Evolutionary conservation across 1,140 invertebrate genomes (phyloP).

Genomic region (Sinella curviseta): DNA sequence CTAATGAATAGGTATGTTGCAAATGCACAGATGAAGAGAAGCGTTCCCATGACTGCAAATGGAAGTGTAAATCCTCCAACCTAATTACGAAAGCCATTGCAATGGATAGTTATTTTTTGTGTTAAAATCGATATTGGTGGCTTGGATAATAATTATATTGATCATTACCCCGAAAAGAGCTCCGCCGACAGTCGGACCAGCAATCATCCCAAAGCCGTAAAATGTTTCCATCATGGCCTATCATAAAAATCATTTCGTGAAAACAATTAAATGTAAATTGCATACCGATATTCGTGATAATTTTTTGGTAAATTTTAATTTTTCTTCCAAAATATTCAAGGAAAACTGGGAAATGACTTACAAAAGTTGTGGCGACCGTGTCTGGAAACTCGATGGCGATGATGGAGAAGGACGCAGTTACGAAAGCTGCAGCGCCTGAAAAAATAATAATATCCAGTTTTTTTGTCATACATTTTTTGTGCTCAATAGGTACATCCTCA

Average conservation of each 20-base stretch:
- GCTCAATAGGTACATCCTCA: slow-evolving; percentile 80
- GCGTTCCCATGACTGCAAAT: slow-evolving; percentile 77
- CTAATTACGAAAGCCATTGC: slow-evolving; percentile 53
- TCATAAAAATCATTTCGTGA: too few species aligned
- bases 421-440: slow-evolving; percentile 81
- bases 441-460: too few species aligned
- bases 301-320: background rate
- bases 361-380: slow-evolving; percentile 86
- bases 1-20: slow-evolving; percentile 74
- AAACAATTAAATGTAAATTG: background rate
- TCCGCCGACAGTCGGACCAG: slow-evolving; percentile 6
- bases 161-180: background rate
- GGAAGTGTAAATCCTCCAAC: slow-evolving; percentile 81
- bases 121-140: too few species aligned
- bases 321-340: too few species aligned
- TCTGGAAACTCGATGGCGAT: slow-evolving; percentile 89
- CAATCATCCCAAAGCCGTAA: slow-evolving; percentile 28
- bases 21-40: slow-evolving; percentile 72
- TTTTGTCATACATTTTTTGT: too few species aligned
- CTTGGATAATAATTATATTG: too few species aligned
- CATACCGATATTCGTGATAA: too few species aligned
- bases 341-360: slow-evolving; percentile 58
- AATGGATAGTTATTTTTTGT: too few species aligned
- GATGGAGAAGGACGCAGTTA: slow-evolving; percentile 88
- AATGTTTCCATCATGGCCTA: slow-evolving; percentile 28